These are phyloP conservation scores for Rhopalosiphum nymphaeae DNA, from an alignment of 2,888 invertebrate species.

Conservation along the genomic window DNA sequence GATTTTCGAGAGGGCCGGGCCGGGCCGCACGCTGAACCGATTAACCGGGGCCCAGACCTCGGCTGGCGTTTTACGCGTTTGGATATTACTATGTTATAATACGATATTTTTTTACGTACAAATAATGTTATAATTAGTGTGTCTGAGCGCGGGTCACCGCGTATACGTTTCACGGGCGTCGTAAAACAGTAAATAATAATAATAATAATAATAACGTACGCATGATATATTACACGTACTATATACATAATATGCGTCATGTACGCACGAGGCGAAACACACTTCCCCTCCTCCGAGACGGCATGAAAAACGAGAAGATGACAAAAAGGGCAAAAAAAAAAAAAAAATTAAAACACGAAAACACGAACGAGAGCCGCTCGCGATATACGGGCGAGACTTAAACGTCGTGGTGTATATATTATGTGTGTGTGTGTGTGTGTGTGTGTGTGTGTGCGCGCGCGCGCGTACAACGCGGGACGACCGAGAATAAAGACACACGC, in stretches of 20 bases:
- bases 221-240: background rate
- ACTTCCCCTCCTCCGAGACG: background rate
- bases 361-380: background rate
- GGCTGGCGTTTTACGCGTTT: conserved; percentile 41
- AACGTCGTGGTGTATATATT: background rate
- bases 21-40: conserved; percentile 51
- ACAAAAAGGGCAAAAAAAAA: background rate
- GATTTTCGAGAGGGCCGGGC: background rate
- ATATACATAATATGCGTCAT: background rate
- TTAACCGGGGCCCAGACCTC: conserved; percentile 41
- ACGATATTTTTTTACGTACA: conserved; percentile 35
- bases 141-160: background rate
- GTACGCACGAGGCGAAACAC: background rate
- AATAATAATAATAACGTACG: conserved; percentile 12
- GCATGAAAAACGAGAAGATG: background rate
- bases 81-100: background rate
- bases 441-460: too few species aligned
- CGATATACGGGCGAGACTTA: conserved; percentile 9
- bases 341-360: background rate
- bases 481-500: conserved; percentile 53
- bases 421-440: background rate
- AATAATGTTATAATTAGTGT: conserved; percentile 39
- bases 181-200: conserved; percentile 19
- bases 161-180: conserved; percentile 31
- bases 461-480: background rate